Evolutionary conservation across 2,113 vertebrate genomes (phyloP), one percentile per base, ranked within the genome.

Genomic region (Pelodiscus sinensis): DNA sequence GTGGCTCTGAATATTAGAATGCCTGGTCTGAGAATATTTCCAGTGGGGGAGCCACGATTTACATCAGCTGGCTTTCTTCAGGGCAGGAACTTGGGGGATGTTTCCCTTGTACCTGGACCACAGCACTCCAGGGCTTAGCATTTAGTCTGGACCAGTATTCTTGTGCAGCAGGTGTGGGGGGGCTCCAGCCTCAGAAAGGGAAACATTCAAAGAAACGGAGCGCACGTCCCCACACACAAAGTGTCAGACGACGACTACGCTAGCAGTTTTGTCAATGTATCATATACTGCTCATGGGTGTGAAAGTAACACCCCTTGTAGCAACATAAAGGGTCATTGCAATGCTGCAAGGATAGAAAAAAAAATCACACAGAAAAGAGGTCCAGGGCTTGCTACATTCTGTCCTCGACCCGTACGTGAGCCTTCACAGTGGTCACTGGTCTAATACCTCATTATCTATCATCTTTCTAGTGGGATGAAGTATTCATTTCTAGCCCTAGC

Each of bases 21-120:
- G n/a, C 35, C 81, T 92, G 38, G 56, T 68, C 87, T 92, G 71
- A 57, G 38, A 92, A 73, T 9, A 14, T 52, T 51, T 89, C 82
- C 87, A 81, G 38, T 0, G 2, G 15, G 57, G 16, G 0, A 44
- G 0, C 12, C 44, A 9, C 0, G 0, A 87, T 79, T 38, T 65
- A 65, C 31, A 8, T 68, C 60, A 68, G 62, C 62, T 68, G 31
- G 16, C 31, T 31, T n/a, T 16, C 15, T 68, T 68, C 62, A 68
- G 62, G 44, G 44, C 44, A 24, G 38, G 71, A 21, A 44, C 19
- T 44, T 24, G 44, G 6, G 71, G 71, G 22, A 68, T 18, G 62
- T 19, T 68, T 52, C 44, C 58, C 62, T 50, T 51, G 4, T 29
- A 15, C 38, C 2, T 0, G 19, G 2, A 79, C 35, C 22, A 44